A percentile compares a stretch with the other conserved stretches of the same genome.
These are phyloP conservation scores for Tyrophagus putrescentiae DNA, from an alignment of 1,140 invertebrate genomes.

Conservation along the genomic window DNA sequence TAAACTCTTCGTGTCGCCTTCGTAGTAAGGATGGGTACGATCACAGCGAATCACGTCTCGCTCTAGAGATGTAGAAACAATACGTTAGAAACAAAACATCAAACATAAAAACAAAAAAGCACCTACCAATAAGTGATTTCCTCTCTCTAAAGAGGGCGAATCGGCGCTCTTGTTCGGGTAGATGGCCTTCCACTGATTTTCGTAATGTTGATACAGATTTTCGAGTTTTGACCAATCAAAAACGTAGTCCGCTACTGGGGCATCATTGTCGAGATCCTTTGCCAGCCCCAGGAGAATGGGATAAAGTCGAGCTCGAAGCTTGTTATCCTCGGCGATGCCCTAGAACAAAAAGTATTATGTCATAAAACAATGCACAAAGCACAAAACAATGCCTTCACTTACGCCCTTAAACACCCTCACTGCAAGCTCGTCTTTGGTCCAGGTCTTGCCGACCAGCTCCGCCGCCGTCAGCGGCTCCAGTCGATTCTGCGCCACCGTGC, in stretches of 20 bases:
- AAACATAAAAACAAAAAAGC: conserved; percentile 10
- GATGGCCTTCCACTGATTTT: conserved; percentile 75
- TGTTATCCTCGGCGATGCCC: conserved; percentile 18
- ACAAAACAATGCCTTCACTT: background rate
- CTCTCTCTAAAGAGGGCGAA: conserved; percentile 76
- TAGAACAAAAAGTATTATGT: conserved; percentile 3
- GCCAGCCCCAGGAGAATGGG: conserved; percentile 21
- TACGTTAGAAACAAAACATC: conserved; percentile 8
- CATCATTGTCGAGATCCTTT: background rate
- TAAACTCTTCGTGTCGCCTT: conserved; percentile 77
- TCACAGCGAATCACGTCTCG: conserved; percentile 97
- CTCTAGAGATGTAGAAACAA: conserved; percentile 44
- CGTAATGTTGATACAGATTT: conserved; percentile 16
- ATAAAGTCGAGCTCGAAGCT: conserved; percentile 18
- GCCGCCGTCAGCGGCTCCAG: conserved; percentile 13
- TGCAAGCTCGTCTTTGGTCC: background rate
- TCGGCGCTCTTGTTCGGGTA: conserved; percentile 63
- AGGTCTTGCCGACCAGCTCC: conserved; percentile 15
- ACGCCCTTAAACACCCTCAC: conserved; percentile 21
- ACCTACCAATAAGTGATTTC: conserved; percentile 72
- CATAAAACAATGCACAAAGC: conserved; percentile 6
- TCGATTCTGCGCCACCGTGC: conserved; percentile 17
- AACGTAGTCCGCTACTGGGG: background rate
- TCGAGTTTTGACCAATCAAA: conserved; percentile 21
- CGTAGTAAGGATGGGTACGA: conserved; percentile 72